These are phyloP conservation scores for Ceyx melanurus DNA, from an alignment of 2,113 vertebrate genomes.

Conservation along the genomic window DNA sequence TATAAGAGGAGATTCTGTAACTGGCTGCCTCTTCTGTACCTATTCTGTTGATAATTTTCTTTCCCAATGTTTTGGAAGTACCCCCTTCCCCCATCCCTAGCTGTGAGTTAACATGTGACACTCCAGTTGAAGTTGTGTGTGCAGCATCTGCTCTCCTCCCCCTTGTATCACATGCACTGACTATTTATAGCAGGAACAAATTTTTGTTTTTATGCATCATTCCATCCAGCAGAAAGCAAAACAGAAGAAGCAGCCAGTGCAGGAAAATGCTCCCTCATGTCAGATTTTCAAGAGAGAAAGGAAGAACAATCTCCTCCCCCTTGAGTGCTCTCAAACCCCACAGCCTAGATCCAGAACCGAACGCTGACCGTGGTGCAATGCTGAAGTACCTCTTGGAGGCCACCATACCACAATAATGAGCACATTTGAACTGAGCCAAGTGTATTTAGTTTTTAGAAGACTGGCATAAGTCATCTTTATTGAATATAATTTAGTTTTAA, in stretches of 20 bases:
- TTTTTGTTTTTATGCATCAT: conserved; percentile 28
- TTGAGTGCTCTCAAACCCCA: background rate
- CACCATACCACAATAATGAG: conserved; percentile 12
- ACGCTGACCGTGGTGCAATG: background rate
- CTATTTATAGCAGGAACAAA: background rate
- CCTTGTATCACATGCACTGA: background rate
- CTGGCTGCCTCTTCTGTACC: background rate
- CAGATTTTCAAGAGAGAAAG: background rate
- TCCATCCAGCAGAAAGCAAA: conserved; percentile 39
- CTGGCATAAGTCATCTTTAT: conserved; percentile 73
- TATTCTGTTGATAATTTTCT: background rate
- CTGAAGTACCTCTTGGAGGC: background rate
- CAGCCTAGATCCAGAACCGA: background rate
- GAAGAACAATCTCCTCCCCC: background rate
- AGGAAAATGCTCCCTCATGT: background rate
- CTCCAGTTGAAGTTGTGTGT: background rate
- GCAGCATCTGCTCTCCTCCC: conserved; percentile 35
- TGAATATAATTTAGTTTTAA: conserved; percentile 77
- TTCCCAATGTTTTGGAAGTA: background rate
- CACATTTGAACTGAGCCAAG: conserved; percentile 43
- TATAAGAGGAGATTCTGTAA: background rate
- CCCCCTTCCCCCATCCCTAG: background rate
- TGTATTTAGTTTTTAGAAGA: conserved; percentile 67
- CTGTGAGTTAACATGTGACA: background rate
- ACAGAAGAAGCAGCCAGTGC: background rate